These are phyloP conservation scores for Ciconia stormi DNA, from an alignment of 2,113 vertebrate genomes.

Conservation along the genomic window DNA sequence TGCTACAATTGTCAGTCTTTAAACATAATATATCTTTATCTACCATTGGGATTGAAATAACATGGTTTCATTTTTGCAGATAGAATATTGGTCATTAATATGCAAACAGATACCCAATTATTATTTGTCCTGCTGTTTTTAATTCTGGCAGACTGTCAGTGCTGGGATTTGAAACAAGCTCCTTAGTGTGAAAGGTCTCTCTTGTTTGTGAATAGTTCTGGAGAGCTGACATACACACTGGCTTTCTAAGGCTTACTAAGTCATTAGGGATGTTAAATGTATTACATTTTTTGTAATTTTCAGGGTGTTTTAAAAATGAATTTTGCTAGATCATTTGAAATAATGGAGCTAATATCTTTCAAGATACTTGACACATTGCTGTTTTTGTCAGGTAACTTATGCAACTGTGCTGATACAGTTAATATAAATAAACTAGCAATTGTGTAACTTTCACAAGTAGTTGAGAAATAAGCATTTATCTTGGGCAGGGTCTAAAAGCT, in stretches of 20 bases:
- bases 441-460: background rate
- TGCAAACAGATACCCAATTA: conserved; percentile 61
- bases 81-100: conserved; percentile 52
- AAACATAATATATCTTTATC: background rate
- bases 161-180: conserved; percentile 49
- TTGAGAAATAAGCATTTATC: background rate
- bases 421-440: background rate
- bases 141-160: conserved; percentile 34
- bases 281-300: background rate
- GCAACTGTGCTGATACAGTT: background rate
- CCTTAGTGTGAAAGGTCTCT: conserved; percentile 35
- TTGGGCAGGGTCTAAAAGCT: background rate
- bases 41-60: background rate
- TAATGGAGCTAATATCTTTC: background rate
- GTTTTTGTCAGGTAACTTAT: background rate
- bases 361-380: background rate
- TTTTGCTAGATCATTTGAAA: background rate
- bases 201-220: conserved; percentile 18
- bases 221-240: conserved; percentile 24
- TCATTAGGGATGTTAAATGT: conserved; percentile 25
- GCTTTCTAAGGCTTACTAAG: conserved; percentile 26
- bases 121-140: conserved; percentile 66
- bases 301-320: conserved; percentile 23
- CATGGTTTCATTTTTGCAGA: background rate
- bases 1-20: background rate